A percentile compares a stretch with the other conserved stretches of the same genome.
phyloP scores from a whole-genome alignment of 2,113 vertebrate species.

The Cavia porcellus region DNA sequence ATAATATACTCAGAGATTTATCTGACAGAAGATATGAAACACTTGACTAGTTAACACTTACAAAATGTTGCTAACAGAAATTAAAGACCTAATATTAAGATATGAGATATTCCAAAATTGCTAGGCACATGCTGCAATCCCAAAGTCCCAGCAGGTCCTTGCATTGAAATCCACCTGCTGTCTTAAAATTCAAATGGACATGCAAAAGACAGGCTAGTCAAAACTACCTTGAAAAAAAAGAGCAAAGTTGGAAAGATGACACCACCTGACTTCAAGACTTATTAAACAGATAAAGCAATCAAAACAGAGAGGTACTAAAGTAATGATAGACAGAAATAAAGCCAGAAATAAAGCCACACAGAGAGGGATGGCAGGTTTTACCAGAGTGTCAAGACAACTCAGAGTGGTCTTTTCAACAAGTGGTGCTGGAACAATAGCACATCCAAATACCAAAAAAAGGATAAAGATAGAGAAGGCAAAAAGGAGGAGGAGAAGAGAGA shows the following conservation, averaged over 20 bases:
- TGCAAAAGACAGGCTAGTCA: background rate
- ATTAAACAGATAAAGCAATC: background rate
- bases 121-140: background rate
- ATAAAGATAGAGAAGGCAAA: background rate
- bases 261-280: background rate
- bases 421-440: background rate
- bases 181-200: constrained; percentile 15
- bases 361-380: background rate
- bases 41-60: background rate
- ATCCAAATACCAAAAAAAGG: background rate
- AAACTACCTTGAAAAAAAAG: background rate
- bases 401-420: background rate
- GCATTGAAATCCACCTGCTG: background rate
- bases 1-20: background rate
- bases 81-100: constrained; percentile 13
- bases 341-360: background rate
- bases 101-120: background rate
- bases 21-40: background rate
- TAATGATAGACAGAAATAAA: background rate
- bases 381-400: background rate
- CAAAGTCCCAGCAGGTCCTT: background rate
- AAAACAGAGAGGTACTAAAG: background rate
- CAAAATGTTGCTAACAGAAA: background rate
- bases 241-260: background rate
- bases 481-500: background rate